Base-by-base conservation (phyloP, 1,140 invertebrate species). In the Atta cephalotes region DNA sequence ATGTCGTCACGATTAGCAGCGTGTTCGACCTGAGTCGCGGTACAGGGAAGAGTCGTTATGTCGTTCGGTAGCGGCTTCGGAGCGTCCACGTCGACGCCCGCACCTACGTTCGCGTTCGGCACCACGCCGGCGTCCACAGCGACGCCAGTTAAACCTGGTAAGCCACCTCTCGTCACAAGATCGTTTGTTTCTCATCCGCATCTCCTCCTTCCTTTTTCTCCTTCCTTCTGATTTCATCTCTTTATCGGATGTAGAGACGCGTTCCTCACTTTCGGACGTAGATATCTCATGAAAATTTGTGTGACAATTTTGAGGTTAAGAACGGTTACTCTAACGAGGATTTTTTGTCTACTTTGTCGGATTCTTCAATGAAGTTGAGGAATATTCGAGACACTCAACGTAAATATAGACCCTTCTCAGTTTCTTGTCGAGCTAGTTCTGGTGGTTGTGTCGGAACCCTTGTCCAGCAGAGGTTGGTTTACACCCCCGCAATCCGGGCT, bases 11-110 rank as follows among this genome's bases (percentile, higher is more conserved):
- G 4, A 18, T 3, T 10, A 18, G 62, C 2, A 65, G 28, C 5
- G 4, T 87, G 2, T 45, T 65, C 25, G 53, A 82, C 49, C 18
- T 10, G n/a, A 21, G 0, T 35, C n/a, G n/a, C 9, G 65, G 35
- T 12, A 39, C 18, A 18, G 39, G 58, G 28, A 66, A 10, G 14
- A 18, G 18, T 72, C 87, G 92, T 92, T 80, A 95, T 95, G 95
- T 94, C 95, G 35, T 95, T 95, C 68, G 93, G 93, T 0, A 90
- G 91, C 45, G 92, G 93, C 3, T 95, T 95, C 86, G 94, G 93
- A 10, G 80, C 91, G 7, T 88, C 91, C 16, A 92, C 92, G 16
- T 93, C 93, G 2, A 88, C 93, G 9, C 89, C 92, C 0, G 87
- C 89, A 76, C 90, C 93, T 4, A 92, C 93, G 25, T 95, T 95